Percentiles rank a stretch among this genome's conserved stretches.
phyloP scores from a whole-genome alignment of 2,113 vertebrate genomes.

The Eira barbara region DNA sequence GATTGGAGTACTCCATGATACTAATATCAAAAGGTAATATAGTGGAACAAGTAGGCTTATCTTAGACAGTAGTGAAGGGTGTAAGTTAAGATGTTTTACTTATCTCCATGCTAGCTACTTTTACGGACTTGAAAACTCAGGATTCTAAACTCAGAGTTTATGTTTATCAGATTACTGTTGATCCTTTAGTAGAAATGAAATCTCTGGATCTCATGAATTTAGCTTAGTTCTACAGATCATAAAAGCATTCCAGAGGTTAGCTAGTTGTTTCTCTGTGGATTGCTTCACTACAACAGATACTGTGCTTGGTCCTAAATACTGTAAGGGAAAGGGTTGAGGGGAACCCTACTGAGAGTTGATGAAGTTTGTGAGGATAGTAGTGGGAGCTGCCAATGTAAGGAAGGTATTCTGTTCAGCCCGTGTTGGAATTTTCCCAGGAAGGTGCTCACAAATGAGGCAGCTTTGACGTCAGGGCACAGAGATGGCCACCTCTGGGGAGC shows the following conservation, averaged over 20 bases:
- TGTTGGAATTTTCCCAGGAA: not conserved
- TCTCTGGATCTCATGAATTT: not conserved
- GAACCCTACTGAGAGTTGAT: not conserved
- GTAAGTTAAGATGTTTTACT: not conserved
- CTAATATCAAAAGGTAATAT: not conserved
- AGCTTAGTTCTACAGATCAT: not conserved
- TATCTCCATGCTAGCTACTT: not conserved
- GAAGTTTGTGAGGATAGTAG: rapidly evolving
- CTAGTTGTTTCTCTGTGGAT: not conserved
- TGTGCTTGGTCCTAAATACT: not conserved
- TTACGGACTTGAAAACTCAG: not conserved
- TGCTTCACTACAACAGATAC: not conserved
- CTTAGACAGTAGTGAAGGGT: not conserved
- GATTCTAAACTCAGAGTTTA: not conserved
- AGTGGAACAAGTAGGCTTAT: not conserved
- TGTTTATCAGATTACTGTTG: not conserved
- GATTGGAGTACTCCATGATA: not conserved
- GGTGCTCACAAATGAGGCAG: not conserved
- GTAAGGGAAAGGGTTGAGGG: not conserved
- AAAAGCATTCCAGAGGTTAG: not conserved
- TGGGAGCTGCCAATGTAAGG: not conserved
- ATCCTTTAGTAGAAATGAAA: not conserved
- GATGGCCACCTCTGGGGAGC: not conserved
- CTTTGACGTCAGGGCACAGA: not conserved
- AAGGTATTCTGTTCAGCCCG: not conserved